Base-by-base conservation (phyloP, 2,797 vertebrate genomes). In the Chaetophractus vellerosus region DNA sequence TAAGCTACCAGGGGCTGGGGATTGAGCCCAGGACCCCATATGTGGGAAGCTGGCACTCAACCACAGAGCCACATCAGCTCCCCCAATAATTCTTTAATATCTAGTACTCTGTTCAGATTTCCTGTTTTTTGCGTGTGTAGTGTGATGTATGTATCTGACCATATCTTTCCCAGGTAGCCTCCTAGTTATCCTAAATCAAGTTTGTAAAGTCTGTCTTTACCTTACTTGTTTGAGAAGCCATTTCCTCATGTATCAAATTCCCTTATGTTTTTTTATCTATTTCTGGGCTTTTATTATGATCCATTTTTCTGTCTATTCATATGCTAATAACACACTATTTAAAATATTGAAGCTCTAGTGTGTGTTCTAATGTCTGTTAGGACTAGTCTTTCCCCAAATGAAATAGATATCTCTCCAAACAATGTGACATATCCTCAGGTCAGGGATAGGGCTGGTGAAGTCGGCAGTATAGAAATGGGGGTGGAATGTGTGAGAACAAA, bases 311-410 rank as follows among this genome's bases (percentile, higher is more conserved):
- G 6, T 38, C 52, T 89, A 9, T 23, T 91, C 78, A 84, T 28
- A 55, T 38, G 45, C 36, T 55, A 52, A 5, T 79, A 33, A 33
- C 14, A 11, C 18, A 16, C 59, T 55, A 3, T 79, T 91, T 89
- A 71, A 59, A 59, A 85, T 90, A 64, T 18, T 83, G 57, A 76
- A 68, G 41, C 45, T 36, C 33, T 93, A 71, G 41, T 52, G 11
- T 41, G 28, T 57, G n/a, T 79, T 88, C 66, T 50, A 57, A 31
- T 68, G 61, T 72, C 76, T 85, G 11, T 92, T 66, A 50, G 19
- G 61, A 84, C 55, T 52, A 63, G 33, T 91, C 61, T 15, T 92
- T 78, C 15, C 50, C 61, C 71, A 84, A 81, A 91, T 93, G 80
- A 81, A 79, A 55, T 31, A 80, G 31, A 69, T 16, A 92, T 31